Base-by-base conservation (phyloP, 64 coral and sea anemone genomes). In the Orbicella faveolata region DNA sequence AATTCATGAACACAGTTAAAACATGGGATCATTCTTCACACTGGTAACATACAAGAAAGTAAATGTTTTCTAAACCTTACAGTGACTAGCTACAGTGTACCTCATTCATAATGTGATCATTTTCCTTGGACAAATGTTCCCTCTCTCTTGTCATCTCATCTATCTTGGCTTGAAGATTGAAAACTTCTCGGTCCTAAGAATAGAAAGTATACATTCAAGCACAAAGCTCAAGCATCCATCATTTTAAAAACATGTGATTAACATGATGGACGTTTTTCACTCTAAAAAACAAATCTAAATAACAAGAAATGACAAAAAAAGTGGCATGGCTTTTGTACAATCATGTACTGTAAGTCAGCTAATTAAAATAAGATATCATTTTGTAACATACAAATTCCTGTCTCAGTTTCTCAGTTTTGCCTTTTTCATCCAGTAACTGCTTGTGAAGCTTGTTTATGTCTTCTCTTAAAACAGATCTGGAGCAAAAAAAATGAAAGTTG, bases 391-490 rank as follows among this genome's bases (percentile, higher is more conserved):
- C 94, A 80, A 80, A 64, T 66, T 96, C 75, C 66, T 93, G 79
- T 75, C 83, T 96, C 6, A 36, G 55, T 19, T 39, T 75, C 64
- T 87, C 78, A 10, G 67, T 34, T n/a, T 41, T 90, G 51, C 55
- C 57, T 76, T 80, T 92, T 74, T 96, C 94, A 79, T 92, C 94
- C 35, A 93, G 66, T 74, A 96, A 65, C 36, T 89, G 87, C 23
- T 48, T 70, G 10, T 84, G 81, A 11, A 93, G 72, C 75, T 51
- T 87, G 53, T 69, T 91, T 18, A 94, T 88, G 57, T 97, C 92
- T 81, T 91, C 83, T 59, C 61, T 97, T 13, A 97, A 66, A 75
- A 20, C 90, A 66, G 65, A 63, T 72, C 95, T 97, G 53, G 53
- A 55, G 9, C n/a, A 36, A 87, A 78, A 23, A 33, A 52, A 18